Evolutionary conservation across 2,888 invertebrate species (phyloP).

Genomic region (Eurytoma californica): DNA sequence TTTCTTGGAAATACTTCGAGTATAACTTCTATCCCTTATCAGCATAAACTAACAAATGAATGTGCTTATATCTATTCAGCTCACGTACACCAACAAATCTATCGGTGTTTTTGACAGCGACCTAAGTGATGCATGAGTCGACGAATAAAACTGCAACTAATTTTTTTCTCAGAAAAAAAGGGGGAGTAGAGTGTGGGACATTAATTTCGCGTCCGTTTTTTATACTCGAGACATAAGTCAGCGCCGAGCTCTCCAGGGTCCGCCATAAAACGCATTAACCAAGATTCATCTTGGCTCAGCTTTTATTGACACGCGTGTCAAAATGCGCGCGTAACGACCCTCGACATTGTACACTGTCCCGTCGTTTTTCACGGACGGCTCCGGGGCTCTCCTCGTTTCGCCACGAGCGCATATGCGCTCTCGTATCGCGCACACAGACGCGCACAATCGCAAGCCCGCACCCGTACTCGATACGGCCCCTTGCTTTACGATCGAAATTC

Average conservation of each 20-base stretch:
- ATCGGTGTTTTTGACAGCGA: conserved; percentile 4
- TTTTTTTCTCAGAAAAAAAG: conserved; percentile 30
- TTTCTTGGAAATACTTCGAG: no score
- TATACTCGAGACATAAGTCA: conserved; percentile 43
- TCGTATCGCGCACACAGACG: conserved; percentile 20
- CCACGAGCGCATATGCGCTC: conserved; percentile 21
- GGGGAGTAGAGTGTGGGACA: conserved; percentile 3
- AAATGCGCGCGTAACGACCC: conserved; percentile 54
- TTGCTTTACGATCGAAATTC: conserved; percentile 68
- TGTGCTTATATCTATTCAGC: no score
- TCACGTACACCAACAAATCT: background rate
- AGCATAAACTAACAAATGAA: no score
- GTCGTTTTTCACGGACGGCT: conserved; percentile 39
- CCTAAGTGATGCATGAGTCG: conserved; percentile 2
- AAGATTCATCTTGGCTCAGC: conserved; percentile 54
- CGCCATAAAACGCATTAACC: conserved; percentile 55
- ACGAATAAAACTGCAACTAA: conserved; percentile 43
- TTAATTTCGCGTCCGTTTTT: conserved; percentile 46
- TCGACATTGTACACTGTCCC: conserved; percentile 39
- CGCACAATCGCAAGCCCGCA: conserved; percentile 18
- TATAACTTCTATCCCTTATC: no score
- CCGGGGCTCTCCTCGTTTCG: conserved; percentile 7
- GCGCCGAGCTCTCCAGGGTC: background rate
- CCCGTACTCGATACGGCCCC: conserved; percentile 33
- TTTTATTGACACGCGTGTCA: conserved; percentile 58